A percentile compares a stretch with the other conserved stretches of the same genome.
phyloP scores from a whole-genome alignment of 1,140 invertebrate genomes.

The Euwallacea fornicatus region DNA sequence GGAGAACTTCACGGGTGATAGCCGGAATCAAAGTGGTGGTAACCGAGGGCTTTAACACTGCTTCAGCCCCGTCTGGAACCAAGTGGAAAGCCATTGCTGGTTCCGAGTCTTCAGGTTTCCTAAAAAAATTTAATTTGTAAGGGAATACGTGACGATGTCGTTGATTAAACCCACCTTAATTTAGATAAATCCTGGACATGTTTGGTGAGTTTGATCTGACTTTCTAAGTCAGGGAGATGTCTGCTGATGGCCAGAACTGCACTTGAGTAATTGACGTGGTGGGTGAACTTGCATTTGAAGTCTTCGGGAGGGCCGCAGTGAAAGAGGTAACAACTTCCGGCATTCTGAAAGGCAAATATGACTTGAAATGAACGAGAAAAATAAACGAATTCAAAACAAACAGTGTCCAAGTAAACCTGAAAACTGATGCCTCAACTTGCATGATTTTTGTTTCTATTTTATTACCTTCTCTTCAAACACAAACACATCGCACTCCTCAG shows the following conservation, averaged over 20 bases:
- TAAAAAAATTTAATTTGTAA: slow-evolving; percentile 6
- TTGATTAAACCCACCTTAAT: slow-evolving; percentile 59
- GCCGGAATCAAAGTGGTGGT: slow-evolving; percentile 12
- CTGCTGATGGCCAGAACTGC: slow-evolving; percentile 72
- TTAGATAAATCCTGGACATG: slow-evolving; percentile 81
- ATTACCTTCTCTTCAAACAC: slow-evolving; percentile 88
- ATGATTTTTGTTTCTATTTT: not conserved
- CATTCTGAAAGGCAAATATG: slow-evolving; percentile 60
- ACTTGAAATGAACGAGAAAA: not conserved
- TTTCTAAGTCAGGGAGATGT: slow-evolving; percentile 65
- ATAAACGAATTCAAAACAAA: no score
- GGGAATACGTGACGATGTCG: no score
- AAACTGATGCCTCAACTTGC: no score
- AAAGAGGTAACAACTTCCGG: slow-evolving; percentile 89
- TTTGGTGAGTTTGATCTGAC: slow-evolving; percentile 70
- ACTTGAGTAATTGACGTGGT: slow-evolving; percentile 87
- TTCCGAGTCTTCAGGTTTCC: slow-evolving; percentile 29
- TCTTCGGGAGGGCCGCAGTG: slow-evolving; percentile 85
- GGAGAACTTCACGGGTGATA: slow-evolving; percentile 28
- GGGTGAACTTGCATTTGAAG: slow-evolving; percentile 91
- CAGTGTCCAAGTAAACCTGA: no score
- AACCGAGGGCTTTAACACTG: not conserved
- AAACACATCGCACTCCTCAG: slow-evolving; percentile 84
- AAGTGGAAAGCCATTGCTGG: not conserved
- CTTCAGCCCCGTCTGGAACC: not conserved